Percentiles rank a stretch among this genome's conserved stretches.
Evolutionary conservation across 2,888 invertebrate species (phyloP).

Genomic region (Pristionchus entomophagus): DNA sequence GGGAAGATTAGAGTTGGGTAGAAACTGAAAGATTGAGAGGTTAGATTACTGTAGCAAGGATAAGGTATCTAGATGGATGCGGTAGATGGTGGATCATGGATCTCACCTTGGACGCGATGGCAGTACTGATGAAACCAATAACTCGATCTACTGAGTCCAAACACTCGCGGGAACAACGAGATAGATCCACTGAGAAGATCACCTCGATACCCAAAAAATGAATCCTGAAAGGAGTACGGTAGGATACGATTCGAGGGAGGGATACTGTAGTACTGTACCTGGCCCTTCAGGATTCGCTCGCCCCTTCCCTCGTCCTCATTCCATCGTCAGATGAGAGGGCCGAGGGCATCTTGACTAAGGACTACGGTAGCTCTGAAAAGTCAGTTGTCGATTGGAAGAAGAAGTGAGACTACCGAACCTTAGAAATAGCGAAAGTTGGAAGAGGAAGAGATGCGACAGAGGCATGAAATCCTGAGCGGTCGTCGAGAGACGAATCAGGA

Average conservation of each 20-base stretch:
- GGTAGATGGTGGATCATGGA: neutral
- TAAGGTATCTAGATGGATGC: neutral
- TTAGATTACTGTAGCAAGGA: too few species aligned
- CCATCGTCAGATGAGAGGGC: constrained; percentile 22
- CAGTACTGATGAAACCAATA: neutral
- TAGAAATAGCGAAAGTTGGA: constrained; percentile 26
- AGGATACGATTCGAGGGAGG: neutral
- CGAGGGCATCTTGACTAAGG: neutral
- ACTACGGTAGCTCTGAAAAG: constrained; percentile 33
- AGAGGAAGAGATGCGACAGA: constrained; percentile 41
- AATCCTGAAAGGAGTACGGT: neutral
- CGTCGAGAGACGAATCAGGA: neutral
- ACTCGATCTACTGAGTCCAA: neutral
- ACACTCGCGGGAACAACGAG: neutral
- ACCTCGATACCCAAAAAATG: constrained; percentile 1
- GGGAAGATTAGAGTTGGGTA: too few species aligned
- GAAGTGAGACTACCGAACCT: neutral
- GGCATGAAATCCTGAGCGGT: neutral
- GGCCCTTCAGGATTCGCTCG: neutral
- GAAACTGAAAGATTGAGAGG: too few species aligned
- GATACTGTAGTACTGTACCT: constrained; percentile 35
- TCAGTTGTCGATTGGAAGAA: neutral
- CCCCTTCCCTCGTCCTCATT: neutral
- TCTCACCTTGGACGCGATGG: neutral
- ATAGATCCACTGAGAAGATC: neutral